Evolutionary conservation across 37 sponge, comb jelly and placozoan species (phyloP).

Genomic region (Axinella damicornis): DNA sequence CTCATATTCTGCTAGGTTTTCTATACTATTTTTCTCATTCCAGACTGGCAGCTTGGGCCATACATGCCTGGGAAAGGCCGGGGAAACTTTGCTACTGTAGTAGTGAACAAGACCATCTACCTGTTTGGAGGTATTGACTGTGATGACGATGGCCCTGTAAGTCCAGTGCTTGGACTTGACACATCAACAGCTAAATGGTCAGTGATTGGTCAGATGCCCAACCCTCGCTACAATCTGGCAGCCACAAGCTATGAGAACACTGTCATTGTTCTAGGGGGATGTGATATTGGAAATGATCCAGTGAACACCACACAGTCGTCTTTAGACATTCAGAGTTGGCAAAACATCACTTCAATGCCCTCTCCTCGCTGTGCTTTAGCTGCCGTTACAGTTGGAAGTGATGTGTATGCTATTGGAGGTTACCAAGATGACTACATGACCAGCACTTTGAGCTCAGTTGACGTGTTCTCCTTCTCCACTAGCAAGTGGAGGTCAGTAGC

Average conservation of each 20-base stretch:
- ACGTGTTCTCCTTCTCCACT: background rate
- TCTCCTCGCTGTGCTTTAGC: background rate
- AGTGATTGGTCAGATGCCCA: background rate
- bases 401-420: background rate
- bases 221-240: background rate
- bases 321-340: background rate
- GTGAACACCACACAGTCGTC: background rate
- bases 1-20: no score
- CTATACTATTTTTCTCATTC: no score
- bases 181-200: background rate
- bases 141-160: background rate
- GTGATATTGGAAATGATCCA: background rate
- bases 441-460: background rate
- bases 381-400: background rate
- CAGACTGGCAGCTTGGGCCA: no score
- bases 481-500: background rate
- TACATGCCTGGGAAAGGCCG: no score
- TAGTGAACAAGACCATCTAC: background rate
- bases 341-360: background rate
- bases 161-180: background rate
- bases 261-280: background rate
- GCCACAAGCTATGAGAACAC: background rate
- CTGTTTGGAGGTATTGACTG: background rate
- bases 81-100: background rate
- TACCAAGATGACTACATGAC: background rate